Evolutionary conservation across 2,113 vertebrate genomes (phyloP).

Genomic region (Gymnobelideus leadbeateri): DNA sequence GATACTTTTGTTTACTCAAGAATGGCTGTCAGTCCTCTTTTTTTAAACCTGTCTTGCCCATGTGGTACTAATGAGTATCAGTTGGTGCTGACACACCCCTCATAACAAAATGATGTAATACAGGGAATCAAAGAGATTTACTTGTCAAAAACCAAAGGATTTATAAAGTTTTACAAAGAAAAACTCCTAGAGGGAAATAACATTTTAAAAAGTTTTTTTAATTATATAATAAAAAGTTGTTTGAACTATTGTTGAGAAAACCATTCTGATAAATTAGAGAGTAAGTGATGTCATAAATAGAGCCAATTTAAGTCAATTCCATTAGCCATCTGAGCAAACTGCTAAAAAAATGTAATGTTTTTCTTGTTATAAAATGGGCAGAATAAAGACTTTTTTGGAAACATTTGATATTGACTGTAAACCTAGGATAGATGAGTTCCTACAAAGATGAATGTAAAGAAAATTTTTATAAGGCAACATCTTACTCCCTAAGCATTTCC

Average conservation of each 20-base stretch:
- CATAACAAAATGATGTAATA: neutral
- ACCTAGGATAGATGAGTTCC: neutral
- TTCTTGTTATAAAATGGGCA: neutral
- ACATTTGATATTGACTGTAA: too few species aligned
- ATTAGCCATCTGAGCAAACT: conserved; percentile 12
- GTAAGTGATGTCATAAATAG: fast-evolving
- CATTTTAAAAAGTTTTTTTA: neutral
- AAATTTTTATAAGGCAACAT: neutral
- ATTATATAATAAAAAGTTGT: fast-evolving
- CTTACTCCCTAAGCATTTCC: neutral
- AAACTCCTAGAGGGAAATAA: neutral
- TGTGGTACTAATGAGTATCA: neutral
- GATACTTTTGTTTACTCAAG: neutral
- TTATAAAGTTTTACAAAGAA: conserved; percentile 13
- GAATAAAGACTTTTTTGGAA: neutral
- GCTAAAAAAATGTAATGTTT: neutral
- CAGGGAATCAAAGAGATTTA: neutral
- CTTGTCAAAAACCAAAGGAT: conserved; percentile 18
- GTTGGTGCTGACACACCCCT: neutral
- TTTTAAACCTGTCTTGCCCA: neutral
- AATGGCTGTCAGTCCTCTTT: neutral
- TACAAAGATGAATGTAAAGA: neutral
- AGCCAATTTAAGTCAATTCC: conserved; percentile 8
- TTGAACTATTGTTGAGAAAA: neutral
- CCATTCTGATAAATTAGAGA: neutral